Evolutionary conservation across 2,113 vertebrate species (phyloP), one percentile per base, ranked within the genome.

Genomic region (Nyctereutes procyonoides): DNA sequence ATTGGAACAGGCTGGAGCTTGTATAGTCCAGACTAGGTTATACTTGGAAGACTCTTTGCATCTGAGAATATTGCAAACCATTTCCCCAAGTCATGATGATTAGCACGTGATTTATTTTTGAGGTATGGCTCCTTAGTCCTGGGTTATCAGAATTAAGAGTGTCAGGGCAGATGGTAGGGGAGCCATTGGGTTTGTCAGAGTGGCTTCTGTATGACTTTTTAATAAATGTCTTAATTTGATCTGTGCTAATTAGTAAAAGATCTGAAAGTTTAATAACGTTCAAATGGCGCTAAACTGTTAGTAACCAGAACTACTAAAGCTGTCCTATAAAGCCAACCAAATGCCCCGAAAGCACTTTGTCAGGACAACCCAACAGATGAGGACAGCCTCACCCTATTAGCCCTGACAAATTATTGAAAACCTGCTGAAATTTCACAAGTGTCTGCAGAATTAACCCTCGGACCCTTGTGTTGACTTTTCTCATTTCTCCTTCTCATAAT

Each of bases 201-300:
- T 69, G 4, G 20, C 81, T 93, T 94, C 88, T n/a, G 0, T 55
- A 3, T 5, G 32, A 51, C 26, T 53, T 76, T 53, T 63, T 58
- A 1, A 67, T 30, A 51, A 38, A 79, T 38, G 14, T 20, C 60
- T 94, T 73, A 71, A n/a, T 94, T 92, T 79, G 55, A 83, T 90
- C 63, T 96, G 58, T 26, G 22, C 82, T 79, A 26, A 30, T 90
- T 32, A 53, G 51, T 58, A 43, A 88, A 85, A 56, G 35, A 58
- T n/a, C 51, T 71, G 20, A 73, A 89, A 58, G 58, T 24, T 3
- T 22, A 60, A 48, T 35, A 14, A 14, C 69, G 11, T 48, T 55
- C 43, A 28, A 73, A 38, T 65, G 48, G 20, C 28, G 38, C 35
- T 65, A 69, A 71, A 20, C 56, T 11, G 26, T 71, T 76, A 16